phyloP scores from a whole-genome alignment of 2,797 vertebrate species.

The Enteromius viviparus region DNA sequence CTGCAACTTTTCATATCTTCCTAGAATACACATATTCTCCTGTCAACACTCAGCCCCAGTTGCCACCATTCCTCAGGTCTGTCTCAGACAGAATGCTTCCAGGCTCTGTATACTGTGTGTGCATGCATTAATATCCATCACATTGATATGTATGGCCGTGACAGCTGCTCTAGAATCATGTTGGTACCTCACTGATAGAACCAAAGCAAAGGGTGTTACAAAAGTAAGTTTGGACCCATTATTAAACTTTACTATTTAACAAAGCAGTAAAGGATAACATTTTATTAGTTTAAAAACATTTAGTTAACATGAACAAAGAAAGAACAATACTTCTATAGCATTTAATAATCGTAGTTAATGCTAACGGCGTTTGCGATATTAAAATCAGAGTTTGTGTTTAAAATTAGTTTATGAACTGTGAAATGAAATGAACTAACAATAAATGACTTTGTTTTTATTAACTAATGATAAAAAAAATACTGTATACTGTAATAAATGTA shows the following conservation, averaged over 20 bases:
- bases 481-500: no score
- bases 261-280: no score
- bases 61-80: conserved; percentile 51
- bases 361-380: no score
- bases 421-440: no score
- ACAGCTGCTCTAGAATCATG: conserved; percentile 43
- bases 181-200: not conserved
- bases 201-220: not conserved
- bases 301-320: no score
- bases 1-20: conserved; percentile 36
- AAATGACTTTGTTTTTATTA: no score
- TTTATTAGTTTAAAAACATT: no score
- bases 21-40: conserved; percentile 27
- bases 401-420: no score
- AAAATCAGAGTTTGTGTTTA: no score
- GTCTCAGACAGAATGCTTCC: conserved; percentile 23
- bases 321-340: no score
- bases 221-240: not conserved
- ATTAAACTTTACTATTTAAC: not conserved
- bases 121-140: conserved; percentile 51
- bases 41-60: conserved; percentile 55
- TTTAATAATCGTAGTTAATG: no score
- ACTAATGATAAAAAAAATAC: no score
- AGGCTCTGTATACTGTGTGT: conserved; percentile 26
- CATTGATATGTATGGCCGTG: conserved; percentile 32